These are phyloP conservation scores for Lucilia cuprina DNA, from an alignment of 1,140 invertebrate genomes.

Conservation along the genomic window DNA sequence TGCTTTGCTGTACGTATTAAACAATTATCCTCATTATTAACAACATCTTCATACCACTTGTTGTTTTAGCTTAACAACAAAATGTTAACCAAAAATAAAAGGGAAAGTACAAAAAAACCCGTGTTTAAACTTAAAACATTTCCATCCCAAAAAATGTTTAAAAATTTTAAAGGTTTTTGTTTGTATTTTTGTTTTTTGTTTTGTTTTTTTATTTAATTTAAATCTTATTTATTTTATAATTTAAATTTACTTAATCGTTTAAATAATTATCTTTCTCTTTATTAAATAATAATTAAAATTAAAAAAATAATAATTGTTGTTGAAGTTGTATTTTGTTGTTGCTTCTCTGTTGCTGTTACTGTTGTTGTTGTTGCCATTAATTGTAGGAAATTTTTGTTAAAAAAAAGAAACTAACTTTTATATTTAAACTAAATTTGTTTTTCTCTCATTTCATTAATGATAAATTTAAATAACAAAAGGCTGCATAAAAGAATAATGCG, in stretches of 20 bases:
- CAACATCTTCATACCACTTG: no score
- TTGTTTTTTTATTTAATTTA: constrained; percentile 41
- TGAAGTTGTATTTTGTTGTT: constrained; percentile 37
- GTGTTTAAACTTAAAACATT: no score
- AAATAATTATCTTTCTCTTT: constrained; percentile 63
- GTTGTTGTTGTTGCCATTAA: constrained; percentile 43
- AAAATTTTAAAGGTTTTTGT: neutral
- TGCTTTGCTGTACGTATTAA: no score
- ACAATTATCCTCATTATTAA: no score
- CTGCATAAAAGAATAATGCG: constrained; percentile 35
- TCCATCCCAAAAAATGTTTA: neutral
- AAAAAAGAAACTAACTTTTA: constrained; percentile 6
- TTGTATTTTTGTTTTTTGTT: constrained; percentile 29
- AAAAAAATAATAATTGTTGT: constrained; percentile 50
- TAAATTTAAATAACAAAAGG: constrained; percentile 18
- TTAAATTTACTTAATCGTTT: constrained; percentile 63
- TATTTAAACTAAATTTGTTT: constrained; percentile 21
- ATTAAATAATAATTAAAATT: constrained; percentile 62
- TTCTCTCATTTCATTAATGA: neutral
- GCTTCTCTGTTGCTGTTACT: constrained; percentile 35
- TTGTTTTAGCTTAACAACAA: no score
- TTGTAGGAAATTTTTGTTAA: constrained; percentile 14
- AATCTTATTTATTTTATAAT: constrained; percentile 52
- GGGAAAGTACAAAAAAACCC: no score
- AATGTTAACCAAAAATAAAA: no score